These are phyloP conservation scores for Lottia gigantea DNA, from an alignment of 2,888 invertebrate species.

Conservation along the genomic window DNA sequence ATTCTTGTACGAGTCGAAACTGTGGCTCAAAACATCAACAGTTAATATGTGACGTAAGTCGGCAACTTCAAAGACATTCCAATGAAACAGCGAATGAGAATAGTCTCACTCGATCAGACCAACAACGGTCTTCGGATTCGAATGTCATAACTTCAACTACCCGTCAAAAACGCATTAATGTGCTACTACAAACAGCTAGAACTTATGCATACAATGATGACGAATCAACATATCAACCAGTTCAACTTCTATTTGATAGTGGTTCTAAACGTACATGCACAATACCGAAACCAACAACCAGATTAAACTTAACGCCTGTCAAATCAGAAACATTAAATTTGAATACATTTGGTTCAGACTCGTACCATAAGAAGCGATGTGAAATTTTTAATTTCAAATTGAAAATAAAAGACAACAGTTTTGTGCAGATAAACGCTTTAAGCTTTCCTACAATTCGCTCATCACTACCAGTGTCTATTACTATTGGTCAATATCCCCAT, in stretches of 20 bases:
- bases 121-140: not conserved
- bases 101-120: not conserved
- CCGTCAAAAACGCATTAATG: not conserved
- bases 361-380: not conserved
- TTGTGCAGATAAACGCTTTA: not conserved
- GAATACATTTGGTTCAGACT: slow-evolving; percentile 5
- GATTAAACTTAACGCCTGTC: slow-evolving; percentile 5
- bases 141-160: slow-evolving; percentile 10
- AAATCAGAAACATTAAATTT: slow-evolving; percentile 6
- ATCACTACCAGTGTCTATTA: not conserved
- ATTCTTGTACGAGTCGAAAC: not conserved
- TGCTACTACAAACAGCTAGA: slow-evolving; percentile 12
- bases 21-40: slow-evolving; percentile 8
- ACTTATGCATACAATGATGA: not conserved
- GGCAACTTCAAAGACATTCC: not conserved
- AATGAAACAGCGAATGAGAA: not conserved
- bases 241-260: not conserved
- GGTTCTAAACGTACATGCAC: slow-evolving; percentile 3
- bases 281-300: not conserved
- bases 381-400: not conserved
- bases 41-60: not conserved
- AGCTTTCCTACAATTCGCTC: not conserved
- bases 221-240: not conserved
- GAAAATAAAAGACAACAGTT: not conserved
- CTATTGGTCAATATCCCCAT: not conserved